Evolutionary conservation across 37 sponge, comb jelly and placozoan species (phyloP), one percentile per base, ranked within the genome.

Genomic region (Halichondria panicea): DNA sequence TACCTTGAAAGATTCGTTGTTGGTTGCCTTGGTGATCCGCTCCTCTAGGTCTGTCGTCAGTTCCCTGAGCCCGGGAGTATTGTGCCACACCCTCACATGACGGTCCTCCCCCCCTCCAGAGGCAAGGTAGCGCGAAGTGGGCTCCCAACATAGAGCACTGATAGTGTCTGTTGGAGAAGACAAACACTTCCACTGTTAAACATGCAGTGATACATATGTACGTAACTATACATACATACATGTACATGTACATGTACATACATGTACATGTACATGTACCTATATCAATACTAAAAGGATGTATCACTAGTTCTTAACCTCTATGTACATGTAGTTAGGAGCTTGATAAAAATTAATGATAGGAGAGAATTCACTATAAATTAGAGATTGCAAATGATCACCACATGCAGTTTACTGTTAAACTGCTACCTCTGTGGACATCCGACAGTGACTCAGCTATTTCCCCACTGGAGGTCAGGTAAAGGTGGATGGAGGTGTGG

Each of bases 61-160:
- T 55, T 74, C 77, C 75, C 46, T 76, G 44, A 72, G 72, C 1
- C 93, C 95, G 0, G 82, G 71, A 11, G n/a, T 57, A 50, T 95
- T 95, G 63, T 91, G 80, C 95, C 95, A 95, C 42, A 95, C 60
- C 18, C 86, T 61, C 0, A 95, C 55, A 48, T 79, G 72, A 13
- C 73, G 75, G 50, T 88, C 95, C n/a, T 38, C 65, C 1, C 79
- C 89, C n/a, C 83, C 95, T 74, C 77, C 56, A 2, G 93, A 91
- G 35, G 61, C 63, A 34, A 94, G 58, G 70, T 81, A 87, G n/a
- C 65, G 59, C 12, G 79, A 72, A 56, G 62, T 57, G 25, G 89
- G 89, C 0, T 88, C 79, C 89, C 89, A 95, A 8, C 64, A 62
- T 18, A 95, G 79, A 24, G 52, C 42, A 34, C 68, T 59, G 5